Percentiles rank a stretch among this genome's conserved stretches.
Evolutionary conservation across 1,140 invertebrate species (phyloP).

Genomic region (Drosophila ambigua): DNA sequence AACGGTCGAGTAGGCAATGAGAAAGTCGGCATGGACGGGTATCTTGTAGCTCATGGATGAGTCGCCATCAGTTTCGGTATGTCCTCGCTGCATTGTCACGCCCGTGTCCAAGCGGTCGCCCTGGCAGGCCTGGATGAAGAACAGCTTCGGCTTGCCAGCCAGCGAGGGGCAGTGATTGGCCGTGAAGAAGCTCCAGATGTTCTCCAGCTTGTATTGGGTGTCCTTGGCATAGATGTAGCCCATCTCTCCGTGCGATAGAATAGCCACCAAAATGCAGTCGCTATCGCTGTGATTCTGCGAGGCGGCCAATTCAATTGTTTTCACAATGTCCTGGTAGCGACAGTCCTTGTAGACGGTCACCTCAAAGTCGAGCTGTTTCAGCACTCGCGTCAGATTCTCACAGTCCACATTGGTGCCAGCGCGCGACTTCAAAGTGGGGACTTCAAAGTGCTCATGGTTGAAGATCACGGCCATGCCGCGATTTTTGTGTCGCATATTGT

Average conservation of each 20-base stretch:
- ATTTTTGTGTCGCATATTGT: conserved; percentile 94
- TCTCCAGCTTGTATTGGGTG: conserved; percentile 91
- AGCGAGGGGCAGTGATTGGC: conserved; percentile 93
- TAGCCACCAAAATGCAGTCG: conserved; percentile 92
- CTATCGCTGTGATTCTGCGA: conserved; percentile 90
- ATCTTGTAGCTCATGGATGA: conserved; percentile 90
- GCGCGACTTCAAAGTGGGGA: conserved; percentile 86
- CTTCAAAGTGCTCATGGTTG: conserved; percentile 92
- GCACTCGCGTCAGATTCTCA: conserved; percentile 87
- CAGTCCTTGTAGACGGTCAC: conserved; percentile 87
- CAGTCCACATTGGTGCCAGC: conserved; percentile 91
- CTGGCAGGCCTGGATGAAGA: conserved; percentile 97
- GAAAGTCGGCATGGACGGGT: conserved; percentile 96
- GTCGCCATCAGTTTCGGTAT: conserved; percentile 89
- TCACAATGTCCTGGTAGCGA: conserved; percentile 87
- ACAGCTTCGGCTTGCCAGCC: conserved; percentile 97
- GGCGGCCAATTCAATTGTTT: conserved; percentile 87
- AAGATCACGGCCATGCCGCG: conserved; percentile 95
- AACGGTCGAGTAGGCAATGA: conserved; percentile 97
- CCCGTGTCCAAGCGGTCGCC: conserved; percentile 93
- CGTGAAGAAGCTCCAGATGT: conserved; percentile 93
- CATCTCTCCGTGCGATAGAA: conserved; percentile 95
- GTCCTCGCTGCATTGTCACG: conserved; percentile 85
- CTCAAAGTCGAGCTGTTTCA: conserved; percentile 90
- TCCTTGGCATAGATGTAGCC: conserved; percentile 95